Evolutionary conservation across 2,797 vertebrate genomes (phyloP).

Genomic region (Manis crassicaudata): DNA sequence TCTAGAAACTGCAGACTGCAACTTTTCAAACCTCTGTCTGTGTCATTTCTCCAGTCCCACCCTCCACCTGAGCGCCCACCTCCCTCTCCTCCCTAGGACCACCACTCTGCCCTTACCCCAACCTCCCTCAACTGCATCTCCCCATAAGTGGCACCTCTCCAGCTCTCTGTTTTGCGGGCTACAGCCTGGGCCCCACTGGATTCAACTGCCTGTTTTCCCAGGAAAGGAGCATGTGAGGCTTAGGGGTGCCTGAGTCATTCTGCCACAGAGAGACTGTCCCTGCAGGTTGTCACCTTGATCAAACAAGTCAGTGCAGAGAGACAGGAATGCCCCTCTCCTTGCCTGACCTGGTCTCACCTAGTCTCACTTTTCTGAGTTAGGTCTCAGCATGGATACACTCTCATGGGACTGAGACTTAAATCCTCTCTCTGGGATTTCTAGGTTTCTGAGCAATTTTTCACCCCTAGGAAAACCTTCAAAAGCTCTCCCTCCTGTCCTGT

Average conservation of each 20-base stretch:
- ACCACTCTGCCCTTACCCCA: background rate
- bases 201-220: background rate
- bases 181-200: background rate
- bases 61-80: background rate
- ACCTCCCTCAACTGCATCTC: background rate
- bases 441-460: constrained; percentile 17
- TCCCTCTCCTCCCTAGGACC: background rate
- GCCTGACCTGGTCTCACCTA: background rate
- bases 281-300: accelerated
- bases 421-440: background rate
- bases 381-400: background rate
- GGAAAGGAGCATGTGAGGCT: background rate
- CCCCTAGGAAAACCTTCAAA: constrained; percentile 6
- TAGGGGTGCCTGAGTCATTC: background rate
- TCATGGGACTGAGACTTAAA: background rate
- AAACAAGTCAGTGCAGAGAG: background rate
- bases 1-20: background rate
- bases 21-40: constrained; percentile 1
- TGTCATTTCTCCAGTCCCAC: background rate
- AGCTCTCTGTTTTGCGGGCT: background rate
- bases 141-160: background rate
- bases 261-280: background rate
- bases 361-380: background rate
- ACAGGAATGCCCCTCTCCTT: background rate
- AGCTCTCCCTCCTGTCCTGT: background rate